Conservation (phyloP, 2,888 invertebrate species). For the Abrostola triplasia region DNA sequence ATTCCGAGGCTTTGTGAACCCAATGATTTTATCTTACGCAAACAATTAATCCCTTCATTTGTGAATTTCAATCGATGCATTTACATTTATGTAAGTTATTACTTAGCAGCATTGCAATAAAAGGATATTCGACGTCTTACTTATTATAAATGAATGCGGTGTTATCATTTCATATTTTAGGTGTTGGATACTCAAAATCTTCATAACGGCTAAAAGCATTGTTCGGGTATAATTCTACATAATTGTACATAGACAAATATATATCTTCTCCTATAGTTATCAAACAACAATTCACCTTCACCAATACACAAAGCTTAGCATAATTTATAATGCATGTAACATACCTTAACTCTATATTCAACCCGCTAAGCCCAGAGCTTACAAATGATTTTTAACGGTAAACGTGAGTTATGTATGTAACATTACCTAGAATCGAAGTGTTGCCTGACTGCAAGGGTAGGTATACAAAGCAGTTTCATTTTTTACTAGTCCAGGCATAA, state of each 20-base stretch:
- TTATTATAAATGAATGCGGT: too few species aligned
- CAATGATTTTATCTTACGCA: slow-evolving; percentile 24
- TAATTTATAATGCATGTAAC: background rate
- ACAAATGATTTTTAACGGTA: slow-evolving; percentile 43
- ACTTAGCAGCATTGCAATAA: too few species aligned
- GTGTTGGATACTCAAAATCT: too few species aligned
- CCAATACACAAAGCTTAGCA: background rate
- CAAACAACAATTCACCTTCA: background rate
- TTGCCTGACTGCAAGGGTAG: slow-evolving; percentile 15
- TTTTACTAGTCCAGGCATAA: slow-evolving; percentile 13
- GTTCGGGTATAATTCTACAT: too few species aligned
- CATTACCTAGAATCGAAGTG: slow-evolving; percentile 36
- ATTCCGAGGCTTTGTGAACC: slow-evolving; percentile 25
- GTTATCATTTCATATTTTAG: too few species aligned
- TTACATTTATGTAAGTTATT: too few species aligned
- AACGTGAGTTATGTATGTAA: slow-evolving; percentile 30
- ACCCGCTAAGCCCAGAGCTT: slow-evolving; percentile 22
- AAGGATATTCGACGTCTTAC: too few species aligned
- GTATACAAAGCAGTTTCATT: slow-evolving; percentile 16
- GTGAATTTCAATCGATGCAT: background rate
- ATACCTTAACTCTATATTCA: slow-evolving; percentile 16
- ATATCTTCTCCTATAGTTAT: too few species aligned
- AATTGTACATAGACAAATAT: too few species aligned
- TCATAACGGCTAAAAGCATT: too few species aligned
- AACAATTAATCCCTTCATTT: slow-evolving; percentile 15